These are phyloP conservation scores for Ciona savignyi DNA, from an alignment of 23 tunicate genomes.

Conservation along the genomic window DNA sequence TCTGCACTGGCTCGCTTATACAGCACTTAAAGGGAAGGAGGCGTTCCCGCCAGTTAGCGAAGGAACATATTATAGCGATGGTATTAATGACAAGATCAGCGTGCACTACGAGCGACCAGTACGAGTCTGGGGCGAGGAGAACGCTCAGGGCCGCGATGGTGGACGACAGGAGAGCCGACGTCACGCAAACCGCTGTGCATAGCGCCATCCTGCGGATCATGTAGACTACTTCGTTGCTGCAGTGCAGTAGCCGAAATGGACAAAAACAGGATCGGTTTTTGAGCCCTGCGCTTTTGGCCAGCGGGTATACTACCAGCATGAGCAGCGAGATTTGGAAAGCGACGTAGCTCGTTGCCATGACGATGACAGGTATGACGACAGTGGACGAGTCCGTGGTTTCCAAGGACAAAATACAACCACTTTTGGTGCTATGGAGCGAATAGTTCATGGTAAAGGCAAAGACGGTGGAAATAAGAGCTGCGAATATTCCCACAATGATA, in stretches of 20 bases:
- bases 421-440: conserved; percentile 9
- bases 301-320: conserved; percentile 23
- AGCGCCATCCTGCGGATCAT: conserved; percentile 15
- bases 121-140: conserved; percentile 28
- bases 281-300: conserved; percentile 14
- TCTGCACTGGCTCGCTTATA: not conserved
- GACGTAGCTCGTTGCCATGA: conserved; percentile 10
- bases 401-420: conserved; percentile 16
- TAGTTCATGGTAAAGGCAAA: conserved; percentile 9
- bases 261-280: not conserved
- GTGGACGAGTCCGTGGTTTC: not conserved
- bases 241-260: not conserved
- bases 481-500: conserved; percentile 17
- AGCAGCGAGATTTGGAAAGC: conserved; percentile 27
- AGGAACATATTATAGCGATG: conserved; percentile 15
- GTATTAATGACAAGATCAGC: conserved; percentile 20
- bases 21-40: conserved; percentile 16
- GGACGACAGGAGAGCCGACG: conserved; percentile 10
- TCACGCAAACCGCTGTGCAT: conserved; percentile 25
- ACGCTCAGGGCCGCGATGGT: conserved; percentile 20
- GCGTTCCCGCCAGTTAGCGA: conserved; percentile 32
- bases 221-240: not conserved
- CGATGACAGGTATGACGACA: not conserved
- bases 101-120: conserved; percentile 36
- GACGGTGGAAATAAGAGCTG: conserved; percentile 12